Conservation (phyloP, 2,113 vertebrate genomes). For the Formicarius rufipectus region DNA sequence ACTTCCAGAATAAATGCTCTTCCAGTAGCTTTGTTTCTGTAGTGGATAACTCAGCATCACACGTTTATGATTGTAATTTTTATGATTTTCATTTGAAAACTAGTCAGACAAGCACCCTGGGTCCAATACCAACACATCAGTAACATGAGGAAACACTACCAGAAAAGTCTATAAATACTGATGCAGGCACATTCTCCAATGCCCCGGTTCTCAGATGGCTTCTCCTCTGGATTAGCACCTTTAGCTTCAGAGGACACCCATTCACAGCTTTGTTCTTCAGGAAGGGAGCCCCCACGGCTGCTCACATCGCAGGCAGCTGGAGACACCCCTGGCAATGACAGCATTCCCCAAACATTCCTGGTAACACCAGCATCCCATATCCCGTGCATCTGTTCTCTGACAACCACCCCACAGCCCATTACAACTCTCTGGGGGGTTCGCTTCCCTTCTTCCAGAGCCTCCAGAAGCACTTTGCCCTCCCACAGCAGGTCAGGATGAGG, state of each 20-base stretch:
- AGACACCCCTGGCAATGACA: neutral
- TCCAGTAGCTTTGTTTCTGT: neutral
- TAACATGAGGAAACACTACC: neutral
- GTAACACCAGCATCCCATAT: neutral
- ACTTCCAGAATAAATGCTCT: neutral
- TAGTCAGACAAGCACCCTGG: neutral
- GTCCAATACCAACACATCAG: neutral
- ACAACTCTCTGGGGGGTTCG: neutral
- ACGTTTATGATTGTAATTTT: neutral
- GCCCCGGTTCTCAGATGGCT: neutral
- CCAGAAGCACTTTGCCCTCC: neutral
- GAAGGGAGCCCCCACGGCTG: neutral
- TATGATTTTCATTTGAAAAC: neutral
- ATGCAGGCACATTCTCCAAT: neutral
- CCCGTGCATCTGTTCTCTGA: neutral
- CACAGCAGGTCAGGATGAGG: neutral
- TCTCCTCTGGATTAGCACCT: neutral
- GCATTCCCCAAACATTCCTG: neutral
- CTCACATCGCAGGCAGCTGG: neutral
- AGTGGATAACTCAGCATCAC: neutral
- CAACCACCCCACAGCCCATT: fast-evolving
- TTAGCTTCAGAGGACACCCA: neutral
- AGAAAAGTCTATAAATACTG: neutral
- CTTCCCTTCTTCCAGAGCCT: neutral
- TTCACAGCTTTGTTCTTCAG: neutral